A percentile compares a stretch with the other conserved stretches of the same genome.
Evolutionary conservation across 1,140 invertebrate species (phyloP).

Genomic region (Cotesia glomerata): DNA sequence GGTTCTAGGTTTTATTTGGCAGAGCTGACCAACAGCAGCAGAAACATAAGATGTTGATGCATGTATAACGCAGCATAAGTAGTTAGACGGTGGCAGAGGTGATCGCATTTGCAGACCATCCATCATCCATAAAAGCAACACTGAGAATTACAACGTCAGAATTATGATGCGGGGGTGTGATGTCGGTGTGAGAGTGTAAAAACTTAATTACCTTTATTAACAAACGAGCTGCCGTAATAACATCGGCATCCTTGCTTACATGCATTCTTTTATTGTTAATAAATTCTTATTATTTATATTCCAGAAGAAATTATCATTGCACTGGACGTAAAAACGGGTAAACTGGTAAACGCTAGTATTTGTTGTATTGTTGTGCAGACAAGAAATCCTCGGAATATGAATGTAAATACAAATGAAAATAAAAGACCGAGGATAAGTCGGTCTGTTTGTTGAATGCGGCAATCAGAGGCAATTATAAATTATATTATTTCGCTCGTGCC

Average conservation of each 20-base stretch:
- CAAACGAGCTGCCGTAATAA: conserved; percentile 41
- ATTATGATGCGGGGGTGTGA: conserved; percentile 42
- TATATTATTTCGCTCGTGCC: conserved; percentile 49
- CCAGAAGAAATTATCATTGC: too few species aligned
- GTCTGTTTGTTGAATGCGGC: conserved; percentile 39
- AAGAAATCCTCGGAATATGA: background rate
- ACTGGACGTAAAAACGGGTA: too few species aligned
- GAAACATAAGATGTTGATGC: too few species aligned
- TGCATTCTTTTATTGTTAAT: background rate
- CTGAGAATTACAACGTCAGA: conserved; percentile 6
- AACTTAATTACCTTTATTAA: conserved; percentile 65
- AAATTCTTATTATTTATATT: background rate
- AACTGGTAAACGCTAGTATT: background rate
- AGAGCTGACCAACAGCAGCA: conserved; percentile 12
- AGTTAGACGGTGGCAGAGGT: too few species aligned
- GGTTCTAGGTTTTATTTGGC: background rate
- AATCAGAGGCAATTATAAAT: conserved; percentile 53
- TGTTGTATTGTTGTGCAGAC: background rate
- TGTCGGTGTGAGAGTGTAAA: conserved; percentile 51
- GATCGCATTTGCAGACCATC: conserved; percentile 39
- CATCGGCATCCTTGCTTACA: conserved; percentile 16
- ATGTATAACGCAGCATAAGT: background rate
- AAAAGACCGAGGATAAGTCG: conserved; percentile 8
- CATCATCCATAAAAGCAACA: conserved; percentile 47
- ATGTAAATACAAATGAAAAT: background rate